These are phyloP conservation scores for Berghia stephanieae DNA, from an alignment of 1,140 invertebrate species.

Conservation along the genomic window DNA sequence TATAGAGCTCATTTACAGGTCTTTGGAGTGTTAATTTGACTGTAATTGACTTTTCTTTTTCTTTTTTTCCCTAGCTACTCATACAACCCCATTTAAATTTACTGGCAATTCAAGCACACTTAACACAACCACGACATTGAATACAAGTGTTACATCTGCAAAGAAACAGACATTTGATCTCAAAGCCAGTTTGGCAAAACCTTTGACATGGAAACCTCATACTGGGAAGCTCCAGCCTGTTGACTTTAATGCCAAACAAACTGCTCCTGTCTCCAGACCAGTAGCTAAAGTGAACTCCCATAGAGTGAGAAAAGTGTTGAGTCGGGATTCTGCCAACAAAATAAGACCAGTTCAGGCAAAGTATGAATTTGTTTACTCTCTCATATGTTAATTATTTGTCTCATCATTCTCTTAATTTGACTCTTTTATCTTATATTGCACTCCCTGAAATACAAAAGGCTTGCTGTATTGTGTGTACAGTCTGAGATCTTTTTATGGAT, in stretches of 20 bases:
- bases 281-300: neutral
- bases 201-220: conserved; percentile 60
- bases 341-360: neutral
- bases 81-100: conserved; percentile 56
- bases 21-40: too few species aligned
- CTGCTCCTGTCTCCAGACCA: neutral
- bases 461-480: too few species aligned
- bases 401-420: too few species aligned
- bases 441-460: too few species aligned
- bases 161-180: conserved; percentile 55
- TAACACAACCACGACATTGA: conserved; percentile 38
- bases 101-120: conserved; percentile 29
- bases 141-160: conserved; percentile 26
- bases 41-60: too few species aligned
- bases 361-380: too few species aligned
- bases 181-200: conserved; percentile 58
- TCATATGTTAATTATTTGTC: too few species aligned
- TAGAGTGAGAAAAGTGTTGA: neutral
- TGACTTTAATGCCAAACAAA: conserved; percentile 23
- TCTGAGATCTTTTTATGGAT: too few species aligned
- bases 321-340: neutral
- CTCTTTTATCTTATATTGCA: too few species aligned
- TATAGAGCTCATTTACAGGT: too few species aligned
- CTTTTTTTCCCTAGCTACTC: conserved; percentile 44
- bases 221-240: conserved; percentile 58